Base-by-base conservation (phyloP, 2,113 vertebrate species). In the Strix aluco region DNA sequence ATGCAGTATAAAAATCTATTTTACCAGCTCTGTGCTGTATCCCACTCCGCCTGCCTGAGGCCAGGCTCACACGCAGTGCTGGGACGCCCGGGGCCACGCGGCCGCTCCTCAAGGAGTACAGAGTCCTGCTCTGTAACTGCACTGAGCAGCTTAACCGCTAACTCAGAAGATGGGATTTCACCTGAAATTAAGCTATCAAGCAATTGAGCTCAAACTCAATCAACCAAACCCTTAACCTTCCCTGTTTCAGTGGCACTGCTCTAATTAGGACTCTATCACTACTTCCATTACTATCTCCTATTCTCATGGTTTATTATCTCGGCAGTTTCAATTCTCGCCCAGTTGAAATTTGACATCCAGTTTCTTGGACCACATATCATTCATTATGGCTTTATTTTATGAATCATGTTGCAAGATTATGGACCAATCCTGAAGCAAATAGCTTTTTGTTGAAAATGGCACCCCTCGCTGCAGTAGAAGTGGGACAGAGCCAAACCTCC, bases 201-300 rank as follows among this genome's bases (percentile, higher is more conserved):
- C 94, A 96, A 97, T 86, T 96, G 95, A 97, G 94, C 91, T 97
- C 96, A 93, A 96, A 96, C 97, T 97, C 97, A 97, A 97, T 96
- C 97, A 97, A 95, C 82, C 95, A 97, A 96, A 95, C 95, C 88
- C 96, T 97, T 97, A 96, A 97, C 94, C 94, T 97, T 91, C 95
- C 82, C 94, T 93, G 97, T 97, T 96, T 94, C 96, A 91, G 96
- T 91, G 86, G 94, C 95, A 97, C 88, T 67, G 82, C 83, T 93
- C 97, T 96, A 98, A 96, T 96, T 96, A 95, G 94, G 94, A 91
- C 94, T 95, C 94, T 46, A 81, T 95, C 94, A 86, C 95, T 95
- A 81, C 92, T 97, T 97, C 97, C 96, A 97, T 96, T 97, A 95
- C 87, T 91, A 88, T 94, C 92, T 91, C 86, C 90, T 92, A 20